These are phyloP conservation scores for Cheirogaleus major DNA, from an alignment of 2,797 vertebrate species.

Conservation along the genomic window DNA sequence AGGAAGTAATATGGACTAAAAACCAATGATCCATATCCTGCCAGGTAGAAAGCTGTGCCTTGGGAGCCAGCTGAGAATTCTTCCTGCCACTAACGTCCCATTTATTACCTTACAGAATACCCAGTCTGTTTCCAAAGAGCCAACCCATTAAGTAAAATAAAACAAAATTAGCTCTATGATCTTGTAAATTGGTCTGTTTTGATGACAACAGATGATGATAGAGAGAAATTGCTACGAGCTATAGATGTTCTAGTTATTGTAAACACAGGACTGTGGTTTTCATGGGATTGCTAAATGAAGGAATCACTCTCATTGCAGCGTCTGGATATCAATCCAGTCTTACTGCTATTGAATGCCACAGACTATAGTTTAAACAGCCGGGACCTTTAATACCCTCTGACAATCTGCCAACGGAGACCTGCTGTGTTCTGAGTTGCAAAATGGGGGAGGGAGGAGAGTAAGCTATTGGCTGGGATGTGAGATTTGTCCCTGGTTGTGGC, in stretches of 20 bases:
- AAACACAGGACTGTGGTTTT: background rate
- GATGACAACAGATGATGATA: background rate
- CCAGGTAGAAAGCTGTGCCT: background rate
- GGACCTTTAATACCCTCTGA: background rate
- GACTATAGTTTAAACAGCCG: background rate
- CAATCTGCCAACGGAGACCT: background rate
- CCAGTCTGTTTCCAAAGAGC: background rate
- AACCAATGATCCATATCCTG: background rate
- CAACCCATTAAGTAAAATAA: conserved; percentile 37
- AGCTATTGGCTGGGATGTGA: background rate
- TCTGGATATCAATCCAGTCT: background rate
- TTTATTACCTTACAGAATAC: background rate
- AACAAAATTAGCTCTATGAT: conserved; percentile 14
- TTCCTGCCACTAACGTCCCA: background rate
- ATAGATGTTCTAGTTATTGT: background rate
- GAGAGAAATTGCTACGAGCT: background rate
- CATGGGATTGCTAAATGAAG: background rate
- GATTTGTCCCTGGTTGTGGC: background rate
- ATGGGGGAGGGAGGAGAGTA: background rate
- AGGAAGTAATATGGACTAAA: conserved; percentile 23
- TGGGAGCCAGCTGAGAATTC: background rate
- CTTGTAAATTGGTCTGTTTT: conserved; percentile 46
- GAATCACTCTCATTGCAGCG: background rate
- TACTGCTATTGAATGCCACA: background rate
- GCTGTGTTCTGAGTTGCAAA: background rate